phyloP scores from a whole-genome alignment of 1,140 invertebrate genomes.

The Chrysomallon squamiferum region DNA sequence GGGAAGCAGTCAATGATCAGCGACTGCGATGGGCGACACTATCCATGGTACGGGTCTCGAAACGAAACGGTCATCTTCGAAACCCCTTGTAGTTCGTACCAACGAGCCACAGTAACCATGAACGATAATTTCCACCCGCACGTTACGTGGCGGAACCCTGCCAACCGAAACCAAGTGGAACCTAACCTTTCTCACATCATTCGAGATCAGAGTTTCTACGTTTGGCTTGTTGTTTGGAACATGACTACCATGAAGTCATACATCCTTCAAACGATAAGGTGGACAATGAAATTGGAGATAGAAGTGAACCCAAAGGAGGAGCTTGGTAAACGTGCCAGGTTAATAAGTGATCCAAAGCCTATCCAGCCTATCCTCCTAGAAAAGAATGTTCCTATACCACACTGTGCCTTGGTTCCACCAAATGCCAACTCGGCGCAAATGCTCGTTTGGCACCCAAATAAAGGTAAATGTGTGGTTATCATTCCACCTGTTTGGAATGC shows the following conservation, averaged over 20 bases:
- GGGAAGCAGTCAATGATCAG: slow-evolving; percentile 62
- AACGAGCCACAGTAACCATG: slow-evolving; percentile 59
- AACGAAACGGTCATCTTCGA: slow-evolving; percentile 59
- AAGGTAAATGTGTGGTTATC: slow-evolving; percentile 46
- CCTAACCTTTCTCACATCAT: slow-evolving; percentile 60
- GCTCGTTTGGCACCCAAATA: slow-evolving; percentile 59
- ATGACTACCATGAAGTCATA: slow-evolving; percentile 55
- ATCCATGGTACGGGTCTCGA: slow-evolving; percentile 63
- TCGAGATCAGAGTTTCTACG: slow-evolving; percentile 62
- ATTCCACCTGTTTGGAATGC: slow-evolving; percentile 57
- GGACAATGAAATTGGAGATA: slow-evolving; percentile 59
- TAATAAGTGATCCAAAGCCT: slow-evolving; percentile 49
- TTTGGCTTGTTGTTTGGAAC: slow-evolving; percentile 62
- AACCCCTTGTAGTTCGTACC: slow-evolving; percentile 55
- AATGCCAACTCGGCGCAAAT: slow-evolving; percentile 63
- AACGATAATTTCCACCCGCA: slow-evolving; percentile 65
- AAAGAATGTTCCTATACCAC: slow-evolving; percentile 52
- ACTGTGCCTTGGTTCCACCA: slow-evolving; percentile 60
- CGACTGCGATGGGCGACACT: slow-evolving; percentile 62
- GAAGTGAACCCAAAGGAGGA: slow-evolving; percentile 51
- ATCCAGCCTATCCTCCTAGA: slow-evolving; percentile 56
- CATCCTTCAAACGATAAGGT: slow-evolving; percentile 38
- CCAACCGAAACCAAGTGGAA: slow-evolving; percentile 47
- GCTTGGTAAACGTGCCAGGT: slow-evolving; percentile 51
- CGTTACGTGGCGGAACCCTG: slow-evolving; percentile 63